Percentiles rank a stretch among this genome's conserved stretches.
These are phyloP conservation scores for Ormia ochracea DNA, from an alignment of 2,888 invertebrate genomes.

Conservation along the genomic window DNA sequence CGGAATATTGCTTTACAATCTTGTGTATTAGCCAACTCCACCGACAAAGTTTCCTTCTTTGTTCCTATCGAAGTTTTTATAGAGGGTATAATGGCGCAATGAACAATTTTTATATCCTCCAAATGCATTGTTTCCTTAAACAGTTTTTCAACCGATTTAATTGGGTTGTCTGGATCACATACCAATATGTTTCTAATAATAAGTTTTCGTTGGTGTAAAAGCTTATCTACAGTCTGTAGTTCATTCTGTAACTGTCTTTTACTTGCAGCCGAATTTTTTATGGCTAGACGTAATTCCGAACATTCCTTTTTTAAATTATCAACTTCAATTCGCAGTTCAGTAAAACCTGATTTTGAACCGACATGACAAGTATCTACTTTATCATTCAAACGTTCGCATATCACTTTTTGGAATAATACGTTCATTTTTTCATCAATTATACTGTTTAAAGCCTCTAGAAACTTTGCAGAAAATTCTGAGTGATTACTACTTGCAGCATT, in stretches of 20 bases:
- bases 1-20: conserved; percentile 59
- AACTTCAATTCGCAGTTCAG: conserved; percentile 32
- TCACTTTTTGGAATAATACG: conserved; percentile 49
- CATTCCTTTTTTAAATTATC: conserved; percentile 58
- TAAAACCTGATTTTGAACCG: neutral
- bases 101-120: conserved; percentile 44
- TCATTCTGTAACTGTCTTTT: conserved; percentile 62
- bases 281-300: conserved; percentile 36
- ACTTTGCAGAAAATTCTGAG: conserved; percentile 36
- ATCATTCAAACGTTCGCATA: conserved; percentile 38
- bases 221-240: conserved; percentile 59
- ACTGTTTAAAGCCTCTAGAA: conserved; percentile 51
- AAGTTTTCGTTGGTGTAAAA: conserved; percentile 58
- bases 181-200: conserved; percentile 61
- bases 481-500: neutral
- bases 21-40: conserved; percentile 52
- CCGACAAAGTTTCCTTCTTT: conserved; percentile 45
- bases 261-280: conserved; percentile 49
- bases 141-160: conserved; percentile 50
- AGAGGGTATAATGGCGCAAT: conserved; percentile 40
- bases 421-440: conserved; percentile 63
- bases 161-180: conserved; percentile 25
- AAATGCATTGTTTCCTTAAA: conserved; percentile 54
- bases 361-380: conserved; percentile 16
- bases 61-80: neutral